phyloP scores from a whole-genome alignment of 2,797 vertebrate species.

The Varecia variegata region DNA sequence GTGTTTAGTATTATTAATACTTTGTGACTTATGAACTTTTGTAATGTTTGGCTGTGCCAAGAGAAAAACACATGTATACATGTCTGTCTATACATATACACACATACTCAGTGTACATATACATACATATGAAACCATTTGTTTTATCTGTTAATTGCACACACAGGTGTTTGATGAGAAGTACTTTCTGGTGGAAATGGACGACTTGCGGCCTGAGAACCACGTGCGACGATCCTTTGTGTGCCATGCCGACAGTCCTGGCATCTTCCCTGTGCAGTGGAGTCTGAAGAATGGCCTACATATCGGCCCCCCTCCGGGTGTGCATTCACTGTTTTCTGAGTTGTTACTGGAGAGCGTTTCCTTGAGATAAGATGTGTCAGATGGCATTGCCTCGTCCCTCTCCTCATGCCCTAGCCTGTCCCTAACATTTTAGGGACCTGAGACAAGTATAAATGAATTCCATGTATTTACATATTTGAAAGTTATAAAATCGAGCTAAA shows the following conservation, averaged over 20 bases:
- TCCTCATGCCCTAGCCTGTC: neutral
- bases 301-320: slow-evolving; percentile 93
- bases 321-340: neutral
- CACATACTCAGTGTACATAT: neutral
- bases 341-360: neutral
- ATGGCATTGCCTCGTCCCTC: neutral
- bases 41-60: neutral
- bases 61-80: neutral
- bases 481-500: neutral
- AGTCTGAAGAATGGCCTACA: slow-evolving; percentile 95
- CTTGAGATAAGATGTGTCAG: slow-evolving; percentile 14
- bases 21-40: neutral
- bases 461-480: slow-evolving; percentile 2
- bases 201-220: slow-evolving; percentile 89
- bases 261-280: slow-evolving; percentile 96
- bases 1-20: neutral
- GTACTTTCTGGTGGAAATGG: slow-evolving; percentile 94
- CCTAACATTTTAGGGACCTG: neutral
- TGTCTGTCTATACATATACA: too few species aligned
- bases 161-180: slow-evolving; percentile 92
- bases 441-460: slow-evolving; percentile 14
- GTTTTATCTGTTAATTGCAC: slow-evolving; percentile 63
- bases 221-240: slow-evolving; percentile 85
- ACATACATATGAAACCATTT: neutral
- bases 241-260: slow-evolving; percentile 91